These are phyloP conservation scores for Elaphurus davidianus DNA, from an alignment of 2,113 vertebrate species.

Conservation along the genomic window DNA sequence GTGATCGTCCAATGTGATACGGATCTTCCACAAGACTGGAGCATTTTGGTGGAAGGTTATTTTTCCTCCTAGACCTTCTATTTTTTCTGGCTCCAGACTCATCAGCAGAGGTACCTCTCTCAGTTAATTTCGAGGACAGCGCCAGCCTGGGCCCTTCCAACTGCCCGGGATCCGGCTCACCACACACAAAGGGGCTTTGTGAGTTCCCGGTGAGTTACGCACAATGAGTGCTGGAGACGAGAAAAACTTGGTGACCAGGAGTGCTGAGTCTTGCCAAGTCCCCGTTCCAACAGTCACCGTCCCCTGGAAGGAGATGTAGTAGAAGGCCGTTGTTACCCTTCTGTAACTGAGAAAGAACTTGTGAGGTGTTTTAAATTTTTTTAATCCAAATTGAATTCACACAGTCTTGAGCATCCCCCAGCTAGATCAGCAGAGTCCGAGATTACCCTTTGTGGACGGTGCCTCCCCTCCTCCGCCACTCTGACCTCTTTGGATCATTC, in stretches of 20 bases:
- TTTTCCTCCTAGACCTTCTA: constrained; percentile 67
- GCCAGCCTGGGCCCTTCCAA: constrained; percentile 70
- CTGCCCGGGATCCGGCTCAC: neutral
- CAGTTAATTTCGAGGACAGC: constrained; percentile 46
- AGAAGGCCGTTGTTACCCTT: neutral
- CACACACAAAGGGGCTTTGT: constrained; percentile 80
- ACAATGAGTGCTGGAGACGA: neutral
- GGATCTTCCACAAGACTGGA: constrained; percentile 77
- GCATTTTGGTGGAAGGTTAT: constrained; percentile 41
- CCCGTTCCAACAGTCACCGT: neutral
- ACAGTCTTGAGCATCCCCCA: neutral
- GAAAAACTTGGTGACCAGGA: neutral
- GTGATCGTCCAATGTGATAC: constrained; percentile 70
- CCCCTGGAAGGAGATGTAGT: neutral
- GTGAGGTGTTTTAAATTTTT: neutral
- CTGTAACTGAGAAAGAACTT: neutral
- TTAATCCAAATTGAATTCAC: neutral
- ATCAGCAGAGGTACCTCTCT: constrained; percentile 65
- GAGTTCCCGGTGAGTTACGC: constrained; percentile 70
- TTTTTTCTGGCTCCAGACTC: constrained; percentile 79
- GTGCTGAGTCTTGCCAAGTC: neutral
- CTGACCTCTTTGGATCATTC: neutral
- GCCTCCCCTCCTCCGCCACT: neutral
- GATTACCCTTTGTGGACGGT: neutral
- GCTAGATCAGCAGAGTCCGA: neutral